Conservation (phyloP, 2,888 invertebrate genomes). For the Helobdella robusta region DNA sequence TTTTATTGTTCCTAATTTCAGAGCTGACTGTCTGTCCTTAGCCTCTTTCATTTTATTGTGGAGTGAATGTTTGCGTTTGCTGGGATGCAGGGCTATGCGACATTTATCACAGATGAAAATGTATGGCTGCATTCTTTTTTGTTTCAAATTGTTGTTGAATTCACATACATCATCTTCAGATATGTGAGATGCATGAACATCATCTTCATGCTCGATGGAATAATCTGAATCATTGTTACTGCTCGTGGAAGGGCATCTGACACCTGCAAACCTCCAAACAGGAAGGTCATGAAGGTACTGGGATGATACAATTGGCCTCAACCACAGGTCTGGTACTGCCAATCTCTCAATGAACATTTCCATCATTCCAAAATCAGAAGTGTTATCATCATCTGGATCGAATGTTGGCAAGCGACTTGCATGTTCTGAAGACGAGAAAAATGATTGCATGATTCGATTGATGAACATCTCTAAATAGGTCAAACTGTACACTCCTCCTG, state of each 20-base stretch:
- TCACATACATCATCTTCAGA: not conserved
- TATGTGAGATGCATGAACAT: not conserved
- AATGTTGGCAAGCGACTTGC: too few relatives aligned
- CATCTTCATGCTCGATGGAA: slow-evolving; percentile 23
- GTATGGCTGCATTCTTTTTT: slow-evolving; percentile 20
- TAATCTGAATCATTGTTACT: slow-evolving; percentile 33
- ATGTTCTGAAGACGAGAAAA: too few relatives aligned
- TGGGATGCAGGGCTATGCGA: slow-evolving; percentile 25
- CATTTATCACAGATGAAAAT: slow-evolving; percentile 36
- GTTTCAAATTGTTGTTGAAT: slow-evolving; percentile 2
- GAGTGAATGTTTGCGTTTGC: not conserved
- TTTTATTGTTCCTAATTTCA: not conserved
- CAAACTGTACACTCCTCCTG: too few relatives aligned
- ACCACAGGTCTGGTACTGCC: slow-evolving; percentile 51
- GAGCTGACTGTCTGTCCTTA: slow-evolving; percentile 4
- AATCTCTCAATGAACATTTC: slow-evolving; percentile 50
- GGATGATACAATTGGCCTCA: slow-evolving; percentile 48
- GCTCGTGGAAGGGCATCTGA: slow-evolving; percentile 28
- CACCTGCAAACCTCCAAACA: slow-evolving; percentile 47
- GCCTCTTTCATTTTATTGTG: slow-evolving; percentile 11
- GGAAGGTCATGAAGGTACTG: slow-evolving; percentile 53
- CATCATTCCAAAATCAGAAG: slow-evolving; percentile 42
- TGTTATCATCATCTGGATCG: not conserved
- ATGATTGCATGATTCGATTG: too few relatives aligned
- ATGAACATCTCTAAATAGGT: too few relatives aligned